A percentile compares a stretch with the other conserved stretches of the same genome.
Conservation (phyloP, 2,797 vertebrate genomes). For the Galagoides demidoff region DNA sequence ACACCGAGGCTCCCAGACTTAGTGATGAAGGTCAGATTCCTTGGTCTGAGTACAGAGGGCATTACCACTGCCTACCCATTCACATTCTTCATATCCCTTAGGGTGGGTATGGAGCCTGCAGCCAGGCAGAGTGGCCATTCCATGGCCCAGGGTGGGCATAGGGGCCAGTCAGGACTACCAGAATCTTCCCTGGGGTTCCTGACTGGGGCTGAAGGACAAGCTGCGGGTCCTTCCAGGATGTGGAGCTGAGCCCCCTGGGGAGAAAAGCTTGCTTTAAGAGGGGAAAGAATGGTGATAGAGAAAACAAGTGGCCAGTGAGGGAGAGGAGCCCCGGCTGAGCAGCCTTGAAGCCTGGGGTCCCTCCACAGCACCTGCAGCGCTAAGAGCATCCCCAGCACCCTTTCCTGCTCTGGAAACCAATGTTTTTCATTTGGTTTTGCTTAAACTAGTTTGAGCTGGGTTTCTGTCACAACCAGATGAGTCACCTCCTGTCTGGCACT, state of each 20-base stretch:
- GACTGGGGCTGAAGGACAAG: not conserved
- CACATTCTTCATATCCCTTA: not conserved
- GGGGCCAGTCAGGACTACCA: not conserved
- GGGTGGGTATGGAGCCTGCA: no score
- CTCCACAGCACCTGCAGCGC: not conserved
- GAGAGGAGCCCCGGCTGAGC: not conserved
- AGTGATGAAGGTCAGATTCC: not conserved
- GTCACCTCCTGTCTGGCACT: no score
- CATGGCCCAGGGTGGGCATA: no score
- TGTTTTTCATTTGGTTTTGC: not conserved
- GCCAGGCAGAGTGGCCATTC: not conserved
- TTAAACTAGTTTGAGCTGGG: no score
- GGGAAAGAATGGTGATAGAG: not conserved
- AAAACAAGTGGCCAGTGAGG: no score
- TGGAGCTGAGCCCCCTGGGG: not conserved
- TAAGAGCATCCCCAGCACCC: not conserved
- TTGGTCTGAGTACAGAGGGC: not conserved
- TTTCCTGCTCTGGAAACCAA: not conserved
- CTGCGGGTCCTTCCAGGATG: not conserved
- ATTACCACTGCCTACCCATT: fast-evolving
- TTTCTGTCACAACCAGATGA: not conserved
- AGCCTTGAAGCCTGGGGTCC: not conserved
- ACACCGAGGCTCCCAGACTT: not conserved
- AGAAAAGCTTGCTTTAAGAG: not conserved
- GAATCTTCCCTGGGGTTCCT: not conserved